Base-by-base conservation (phyloP, 2,113 vertebrate species). In the Phasianus colchicus region DNA sequence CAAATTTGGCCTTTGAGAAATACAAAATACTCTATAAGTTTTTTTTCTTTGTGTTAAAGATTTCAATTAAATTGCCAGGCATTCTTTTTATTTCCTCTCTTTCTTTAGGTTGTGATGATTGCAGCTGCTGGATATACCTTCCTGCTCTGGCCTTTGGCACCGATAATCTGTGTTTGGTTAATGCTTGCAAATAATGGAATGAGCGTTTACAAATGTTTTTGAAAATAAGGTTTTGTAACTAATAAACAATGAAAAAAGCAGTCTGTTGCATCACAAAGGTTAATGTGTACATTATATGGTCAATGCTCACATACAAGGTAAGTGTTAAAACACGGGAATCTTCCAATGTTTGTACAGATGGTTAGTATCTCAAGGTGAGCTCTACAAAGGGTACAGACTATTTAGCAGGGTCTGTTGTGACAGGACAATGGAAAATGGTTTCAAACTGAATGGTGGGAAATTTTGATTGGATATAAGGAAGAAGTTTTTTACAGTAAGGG, bases 221-320 rank as follows among this genome's bases (percentile, higher is more conserved):
- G 43, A 57, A 94, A 89, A 72, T 19, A 38, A 73, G 7, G 4
- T 43, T 57, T 82, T 66, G n/a, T 66, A 83, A 61, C n/a, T 57
- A 52, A 55, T 5, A 81, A 76, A 25, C 4, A 69, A 74, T 48
- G 6, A 18, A 81, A 57, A 76, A 78, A 21, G 0, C 45, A 75
- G 15, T 16, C 60, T 75, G 13, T 40, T 79, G 15, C 10, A 69
- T 65, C n/a, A 64, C 6, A 5, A 13, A 16, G 0, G 0, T 38
- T 88, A 42, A 14, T 15, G 32, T 64, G 45, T 27, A 8, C 32
- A 43, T 61, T 86, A 34, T 57, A 47, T 78, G 3, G 38, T 57
- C 50, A 52, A 11, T 14, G 43, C 8, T 36, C 74, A 72, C 36
- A 40, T 52, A 61, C 4, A 43, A 84, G 47, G 63, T 19, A 55